Conservation (phyloP, 2,797 vertebrate genomes). For the Vespertilio murinus region DNA sequence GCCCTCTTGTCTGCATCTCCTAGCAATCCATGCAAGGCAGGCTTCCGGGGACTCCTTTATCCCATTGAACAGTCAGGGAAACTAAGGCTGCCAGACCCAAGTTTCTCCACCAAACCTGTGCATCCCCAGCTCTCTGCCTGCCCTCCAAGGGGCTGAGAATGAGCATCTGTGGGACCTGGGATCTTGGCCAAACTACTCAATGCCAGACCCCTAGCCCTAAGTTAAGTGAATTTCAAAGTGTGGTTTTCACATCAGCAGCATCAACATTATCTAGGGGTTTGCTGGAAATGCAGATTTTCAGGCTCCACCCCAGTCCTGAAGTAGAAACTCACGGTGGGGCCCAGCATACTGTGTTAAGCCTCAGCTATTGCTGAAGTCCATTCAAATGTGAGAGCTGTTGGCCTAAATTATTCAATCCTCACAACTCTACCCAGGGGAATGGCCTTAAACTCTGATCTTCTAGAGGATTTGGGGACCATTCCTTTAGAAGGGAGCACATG, state of each 20-base stretch:
- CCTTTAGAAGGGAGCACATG: fast-evolving
- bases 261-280: too few relatives aligned
- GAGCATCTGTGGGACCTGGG: too few relatives aligned
- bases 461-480: neutral
- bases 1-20: neutral
- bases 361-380: neutral
- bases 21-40: neutral
- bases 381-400: neutral
- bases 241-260: neutral
- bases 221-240: neutral
- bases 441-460: neutral
- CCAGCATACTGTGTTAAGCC: neutral
- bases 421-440: neutral
- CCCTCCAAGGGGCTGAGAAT: too few relatives aligned
- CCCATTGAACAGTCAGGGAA: neutral
- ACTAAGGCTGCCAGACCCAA: too few relatives aligned
- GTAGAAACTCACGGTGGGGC: neutral
- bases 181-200: too few relatives aligned
- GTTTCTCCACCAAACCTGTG: too few relatives aligned
- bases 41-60: neutral
- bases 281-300: neutral
- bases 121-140: too few relatives aligned
- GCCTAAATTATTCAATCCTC: neutral
- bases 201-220: neutral
- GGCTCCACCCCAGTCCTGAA: too few relatives aligned